Conservation (phyloP, 2,113 vertebrate genomes). For the Anolis carolinensis region DNA sequence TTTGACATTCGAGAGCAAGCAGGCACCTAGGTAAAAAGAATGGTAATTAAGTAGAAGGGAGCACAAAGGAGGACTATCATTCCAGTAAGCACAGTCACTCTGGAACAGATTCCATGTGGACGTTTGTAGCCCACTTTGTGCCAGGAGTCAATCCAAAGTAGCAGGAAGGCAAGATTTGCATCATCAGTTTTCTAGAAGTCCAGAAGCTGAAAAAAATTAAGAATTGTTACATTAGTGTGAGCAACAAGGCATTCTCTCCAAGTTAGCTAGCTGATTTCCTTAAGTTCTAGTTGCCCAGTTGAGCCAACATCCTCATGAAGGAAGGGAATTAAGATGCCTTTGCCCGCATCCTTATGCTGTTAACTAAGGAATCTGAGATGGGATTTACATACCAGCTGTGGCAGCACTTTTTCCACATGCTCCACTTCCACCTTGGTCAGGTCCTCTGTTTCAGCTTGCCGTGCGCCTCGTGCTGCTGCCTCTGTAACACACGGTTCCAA, state of each 20-base stretch:
- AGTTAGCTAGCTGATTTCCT: neutral
- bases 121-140: neutral
- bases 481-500: constrained; percentile 50
- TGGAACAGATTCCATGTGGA: neutral
- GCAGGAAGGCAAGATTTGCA: fast-evolving
- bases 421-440: constrained; percentile 63
- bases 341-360: neutral
- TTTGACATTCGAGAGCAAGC: neutral
- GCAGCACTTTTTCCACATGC: constrained; percentile 80
- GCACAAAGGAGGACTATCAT: neutral
- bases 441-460: constrained; percentile 74
- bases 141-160: neutral
- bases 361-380: neutral
- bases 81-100: neutral
- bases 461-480: constrained; percentile 55
- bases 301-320: fast-evolving
- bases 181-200: constrained; percentile 71
- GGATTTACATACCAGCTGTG: constrained; percentile 73
- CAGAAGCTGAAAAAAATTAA: constrained; percentile 71
- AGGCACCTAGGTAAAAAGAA: neutral
- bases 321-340: neutral
- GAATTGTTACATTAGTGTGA: neutral
- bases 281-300: neutral
- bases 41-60: neutral
- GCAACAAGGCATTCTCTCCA: neutral